phyloP scores from a whole-genome alignment of 1,140 invertebrate species.

The Lordiphosa stackelbergi region DNA sequence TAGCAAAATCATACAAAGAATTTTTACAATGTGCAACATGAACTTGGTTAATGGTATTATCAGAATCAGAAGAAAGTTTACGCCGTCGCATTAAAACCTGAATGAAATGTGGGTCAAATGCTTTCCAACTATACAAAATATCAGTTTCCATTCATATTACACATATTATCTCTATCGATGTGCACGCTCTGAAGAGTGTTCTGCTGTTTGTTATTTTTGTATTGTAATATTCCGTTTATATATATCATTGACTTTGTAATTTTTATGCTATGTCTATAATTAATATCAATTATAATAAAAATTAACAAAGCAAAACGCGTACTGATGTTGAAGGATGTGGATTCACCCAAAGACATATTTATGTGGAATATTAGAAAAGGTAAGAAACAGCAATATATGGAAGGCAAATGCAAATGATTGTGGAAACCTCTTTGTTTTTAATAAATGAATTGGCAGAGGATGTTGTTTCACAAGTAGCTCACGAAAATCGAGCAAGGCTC shows the following conservation, averaged over 20 bases:
- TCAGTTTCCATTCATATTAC: slow-evolving; percentile 16
- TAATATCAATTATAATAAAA: slow-evolving; percentile 28
- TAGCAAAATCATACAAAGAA: slow-evolving; percentile 64
- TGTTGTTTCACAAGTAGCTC: no score
- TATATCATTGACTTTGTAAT: slow-evolving; percentile 52
- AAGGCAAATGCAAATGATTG: no score
- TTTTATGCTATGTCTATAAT: slow-evolving; percentile 49
- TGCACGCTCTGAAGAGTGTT: slow-evolving; percentile 21
- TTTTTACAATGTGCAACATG: slow-evolving; percentile 56
- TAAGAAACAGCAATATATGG: no score
- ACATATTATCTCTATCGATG: slow-evolving; percentile 35
- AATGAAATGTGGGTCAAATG: background rate
- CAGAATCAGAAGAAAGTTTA: slow-evolving; percentile 40
- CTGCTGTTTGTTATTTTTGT: slow-evolving; percentile 59
- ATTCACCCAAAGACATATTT: no score
- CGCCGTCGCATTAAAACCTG: background rate
- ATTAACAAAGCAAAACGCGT: slow-evolving; percentile 1
- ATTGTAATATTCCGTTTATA: slow-evolving; percentile 65
- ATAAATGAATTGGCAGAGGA: no score
- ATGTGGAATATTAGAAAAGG: no score
- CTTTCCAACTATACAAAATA: slow-evolving; percentile 18
- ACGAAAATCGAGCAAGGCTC: no score
- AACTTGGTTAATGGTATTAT: slow-evolving; percentile 62
- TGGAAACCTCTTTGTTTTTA: no score
- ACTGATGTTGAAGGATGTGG: no score